Evolutionary conservation across 2,113 vertebrate genomes (phyloP).

Genomic region (Orthonyx spaldingii): DNA sequence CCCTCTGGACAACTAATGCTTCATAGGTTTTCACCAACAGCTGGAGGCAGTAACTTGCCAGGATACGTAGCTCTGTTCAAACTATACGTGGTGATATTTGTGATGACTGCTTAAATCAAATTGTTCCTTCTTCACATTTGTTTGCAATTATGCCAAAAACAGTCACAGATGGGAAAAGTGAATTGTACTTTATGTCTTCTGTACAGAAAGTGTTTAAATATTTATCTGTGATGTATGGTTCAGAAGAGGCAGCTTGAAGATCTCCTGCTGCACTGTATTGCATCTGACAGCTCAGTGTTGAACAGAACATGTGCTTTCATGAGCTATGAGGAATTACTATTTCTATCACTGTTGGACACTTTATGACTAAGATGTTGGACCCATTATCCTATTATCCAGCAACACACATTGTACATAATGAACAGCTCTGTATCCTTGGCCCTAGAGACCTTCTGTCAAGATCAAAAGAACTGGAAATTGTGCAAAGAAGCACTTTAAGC

Average conservation of each 20-base stretch:
- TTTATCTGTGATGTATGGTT: background rate
- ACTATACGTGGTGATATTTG: background rate
- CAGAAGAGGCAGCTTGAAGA: background rate
- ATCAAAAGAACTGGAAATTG: background rate
- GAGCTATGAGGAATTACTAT: background rate
- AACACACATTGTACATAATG: background rate
- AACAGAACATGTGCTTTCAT: background rate
- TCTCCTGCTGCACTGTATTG: background rate
- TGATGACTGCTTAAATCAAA: slow-evolving; percentile 32
- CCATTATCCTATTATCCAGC: background rate
- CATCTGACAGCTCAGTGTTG: background rate
- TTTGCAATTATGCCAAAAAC: slow-evolving; percentile 20
- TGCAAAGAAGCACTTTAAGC: background rate
- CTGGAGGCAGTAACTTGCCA: slow-evolving; percentile 28
- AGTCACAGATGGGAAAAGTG: background rate
- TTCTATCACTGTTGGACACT: background rate
- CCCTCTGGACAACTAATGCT: slow-evolving; percentile 14
- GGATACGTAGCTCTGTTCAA: background rate
- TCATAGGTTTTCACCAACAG: slow-evolving; percentile 46
- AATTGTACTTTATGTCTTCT: background rate
- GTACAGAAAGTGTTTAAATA: slow-evolving; percentile 26
- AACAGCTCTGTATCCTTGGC: background rate
- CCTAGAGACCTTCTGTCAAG: background rate
- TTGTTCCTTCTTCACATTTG: slow-evolving; percentile 13
- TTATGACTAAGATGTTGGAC: background rate